phyloP scores from a whole-genome alignment of 2,113 vertebrate genomes.

The Pitta sordida region DNA sequence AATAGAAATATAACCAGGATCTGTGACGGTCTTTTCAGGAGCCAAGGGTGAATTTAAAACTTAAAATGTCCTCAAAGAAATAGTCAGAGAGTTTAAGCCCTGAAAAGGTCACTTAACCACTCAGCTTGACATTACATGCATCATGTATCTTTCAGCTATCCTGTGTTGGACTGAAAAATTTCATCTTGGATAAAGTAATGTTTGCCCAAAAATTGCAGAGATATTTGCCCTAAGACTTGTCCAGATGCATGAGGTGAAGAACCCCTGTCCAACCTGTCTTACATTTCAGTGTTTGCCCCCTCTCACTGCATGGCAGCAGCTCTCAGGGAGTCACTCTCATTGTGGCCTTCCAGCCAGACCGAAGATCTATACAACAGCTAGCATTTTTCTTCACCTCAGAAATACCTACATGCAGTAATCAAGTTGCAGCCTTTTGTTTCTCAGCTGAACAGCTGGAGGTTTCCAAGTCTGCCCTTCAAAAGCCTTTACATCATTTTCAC shows the following conservation, averaged over 20 bases:
- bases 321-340: not conserved
- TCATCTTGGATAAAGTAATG: not conserved
- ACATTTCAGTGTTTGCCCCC: not conserved
- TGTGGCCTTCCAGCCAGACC: not conserved
- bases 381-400: not conserved
- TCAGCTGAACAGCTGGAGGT: constrained; percentile 34
- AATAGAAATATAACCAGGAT: not conserved
- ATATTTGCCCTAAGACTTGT: not conserved
- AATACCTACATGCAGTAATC: not conserved
- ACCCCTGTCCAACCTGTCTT: rapidly evolving
- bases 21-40: not conserved
- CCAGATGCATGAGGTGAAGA: not conserved
- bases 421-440: not conserved
- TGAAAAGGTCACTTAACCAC: not conserved
- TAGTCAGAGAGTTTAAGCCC: not conserved
- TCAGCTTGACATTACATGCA: not conserved
- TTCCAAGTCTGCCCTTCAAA: not conserved
- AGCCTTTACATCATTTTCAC: constrained; percentile 21
- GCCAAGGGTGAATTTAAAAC: not conserved
- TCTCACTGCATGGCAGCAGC: rapidly evolving
- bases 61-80: not conserved
- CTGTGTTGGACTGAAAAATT: not conserved
- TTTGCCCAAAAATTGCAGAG: not conserved
- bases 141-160: not conserved
- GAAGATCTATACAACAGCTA: not conserved